Conservation (phyloP, 2,113 vertebrate genomes). For the Corythornis madagascariensis region DNA sequence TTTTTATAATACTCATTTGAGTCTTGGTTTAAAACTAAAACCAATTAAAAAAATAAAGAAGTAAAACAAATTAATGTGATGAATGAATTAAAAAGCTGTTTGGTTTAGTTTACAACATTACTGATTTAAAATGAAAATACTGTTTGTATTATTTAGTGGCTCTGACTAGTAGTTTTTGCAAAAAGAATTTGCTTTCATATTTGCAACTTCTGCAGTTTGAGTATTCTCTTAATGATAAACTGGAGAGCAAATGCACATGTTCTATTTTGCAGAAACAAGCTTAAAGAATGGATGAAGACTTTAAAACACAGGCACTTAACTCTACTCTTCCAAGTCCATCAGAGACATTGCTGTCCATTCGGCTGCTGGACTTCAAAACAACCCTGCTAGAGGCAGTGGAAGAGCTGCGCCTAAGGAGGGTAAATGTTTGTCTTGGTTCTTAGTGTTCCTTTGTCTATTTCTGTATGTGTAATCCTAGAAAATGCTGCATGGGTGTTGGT, state of each 20-base stretch:
- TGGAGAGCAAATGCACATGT: not conserved
- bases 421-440: constrained; percentile 54
- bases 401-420: constrained; percentile 90
- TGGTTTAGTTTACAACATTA: rapidly evolving
- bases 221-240: not conserved
- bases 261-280: constrained; percentile 66
- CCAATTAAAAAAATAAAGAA: not conserved
- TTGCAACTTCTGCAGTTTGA: not conserved
- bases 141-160: not conserved
- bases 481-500: not conserved
- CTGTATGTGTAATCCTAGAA: not conserved
- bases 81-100: not conserved
- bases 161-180: not conserved
- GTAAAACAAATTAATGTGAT: not conserved
- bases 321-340: constrained; percentile 71
- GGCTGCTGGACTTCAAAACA: constrained; percentile 88
- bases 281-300: constrained; percentile 69
- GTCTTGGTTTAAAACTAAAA: not conserved
- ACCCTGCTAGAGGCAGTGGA: constrained; percentile 85
- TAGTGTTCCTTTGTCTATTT: not conserved
- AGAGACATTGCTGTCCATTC: constrained; percentile 81
- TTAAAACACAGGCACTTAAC: constrained; percentile 23
- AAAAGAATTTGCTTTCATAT: not conserved
- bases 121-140: not conserved
- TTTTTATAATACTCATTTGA: no score